Evolutionary conservation across 1,140 invertebrate species (phyloP).

Genomic region (Conus betulinus): DNA sequence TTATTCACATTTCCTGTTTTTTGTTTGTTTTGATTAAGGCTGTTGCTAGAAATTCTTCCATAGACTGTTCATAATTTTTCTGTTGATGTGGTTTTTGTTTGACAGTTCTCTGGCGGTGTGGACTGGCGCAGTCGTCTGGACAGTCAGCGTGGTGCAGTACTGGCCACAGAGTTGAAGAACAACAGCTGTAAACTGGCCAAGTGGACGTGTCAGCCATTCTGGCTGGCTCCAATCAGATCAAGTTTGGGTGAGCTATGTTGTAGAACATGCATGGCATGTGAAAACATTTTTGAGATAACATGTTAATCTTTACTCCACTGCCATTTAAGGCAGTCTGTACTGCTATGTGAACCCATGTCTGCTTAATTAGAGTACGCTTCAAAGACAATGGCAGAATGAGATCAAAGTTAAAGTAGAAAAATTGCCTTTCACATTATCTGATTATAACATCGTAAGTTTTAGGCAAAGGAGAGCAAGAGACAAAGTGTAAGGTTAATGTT

Average conservation of each 20-base stretch:
- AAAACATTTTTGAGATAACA: too few species aligned
- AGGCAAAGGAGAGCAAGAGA: too few species aligned
- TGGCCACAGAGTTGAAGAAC: constrained; percentile 98
- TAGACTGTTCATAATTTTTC: not conserved
- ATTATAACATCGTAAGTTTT: too few species aligned
- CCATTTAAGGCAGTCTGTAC: too few species aligned
- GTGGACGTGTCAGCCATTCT: constrained; percentile 97
- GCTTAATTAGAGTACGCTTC: too few species aligned
- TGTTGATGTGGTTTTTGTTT: constrained; percentile 30
- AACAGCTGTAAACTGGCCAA: constrained; percentile 99
- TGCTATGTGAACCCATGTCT: too few species aligned
- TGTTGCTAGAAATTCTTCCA: not conserved
- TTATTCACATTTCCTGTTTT: not conserved
- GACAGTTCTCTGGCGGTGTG: constrained; percentile 90
- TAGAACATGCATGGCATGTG: not conserved
- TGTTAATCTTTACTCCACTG: too few species aligned
- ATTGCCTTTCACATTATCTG: too few species aligned
- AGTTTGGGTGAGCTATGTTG: constrained; percentile 86
- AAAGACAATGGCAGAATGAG: too few species aligned
- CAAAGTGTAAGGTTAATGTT: too few species aligned
- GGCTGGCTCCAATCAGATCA: constrained; percentile 97
- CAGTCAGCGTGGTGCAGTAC: constrained; percentile 96
- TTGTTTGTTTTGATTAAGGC: not conserved
- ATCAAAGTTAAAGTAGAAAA: too few species aligned
- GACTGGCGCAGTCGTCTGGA: constrained; percentile 99